phyloP scores from a whole-genome alignment of 2,113 vertebrate species.

The Myotis lucifugus region DNA sequence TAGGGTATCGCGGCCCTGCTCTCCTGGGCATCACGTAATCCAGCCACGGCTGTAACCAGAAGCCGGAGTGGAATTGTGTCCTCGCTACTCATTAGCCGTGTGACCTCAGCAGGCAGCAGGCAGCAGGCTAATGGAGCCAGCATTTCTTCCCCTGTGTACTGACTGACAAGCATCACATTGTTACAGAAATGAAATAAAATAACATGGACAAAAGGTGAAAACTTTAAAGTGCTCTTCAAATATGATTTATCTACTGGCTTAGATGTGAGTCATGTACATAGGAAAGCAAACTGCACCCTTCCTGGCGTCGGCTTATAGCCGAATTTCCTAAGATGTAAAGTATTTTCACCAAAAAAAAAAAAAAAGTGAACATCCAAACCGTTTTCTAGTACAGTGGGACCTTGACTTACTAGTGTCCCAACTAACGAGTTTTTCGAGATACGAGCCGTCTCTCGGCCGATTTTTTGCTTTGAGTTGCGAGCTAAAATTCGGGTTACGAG shows the following conservation, averaged over 20 bases:
- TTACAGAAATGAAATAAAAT: conserved; percentile 31
- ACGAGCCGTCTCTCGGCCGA: too few species aligned
- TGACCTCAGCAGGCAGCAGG: neutral
- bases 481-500: too few species aligned
- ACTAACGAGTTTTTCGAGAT: too few species aligned
- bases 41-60: neutral
- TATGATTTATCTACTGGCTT: neutral
- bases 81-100: neutral
- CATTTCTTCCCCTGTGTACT: neutral
- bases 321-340: conserved; percentile 2
- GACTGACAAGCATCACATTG: neutral
- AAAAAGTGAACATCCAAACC: neutral
- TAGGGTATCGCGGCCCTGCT: neutral
- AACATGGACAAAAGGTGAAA: neutral
- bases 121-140: neutral
- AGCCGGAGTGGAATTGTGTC: neutral
- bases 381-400: neutral
- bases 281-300: neutral
- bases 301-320: neutral
- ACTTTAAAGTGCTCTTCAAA: neutral
- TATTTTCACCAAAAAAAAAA: conserved; percentile 1
- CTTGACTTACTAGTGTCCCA: too few species aligned
- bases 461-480: too few species aligned
- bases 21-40: neutral
- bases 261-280: neutral